phyloP scores from a whole-genome alignment of 2,113 vertebrate species.

The Crotalus horridus region DNA sequence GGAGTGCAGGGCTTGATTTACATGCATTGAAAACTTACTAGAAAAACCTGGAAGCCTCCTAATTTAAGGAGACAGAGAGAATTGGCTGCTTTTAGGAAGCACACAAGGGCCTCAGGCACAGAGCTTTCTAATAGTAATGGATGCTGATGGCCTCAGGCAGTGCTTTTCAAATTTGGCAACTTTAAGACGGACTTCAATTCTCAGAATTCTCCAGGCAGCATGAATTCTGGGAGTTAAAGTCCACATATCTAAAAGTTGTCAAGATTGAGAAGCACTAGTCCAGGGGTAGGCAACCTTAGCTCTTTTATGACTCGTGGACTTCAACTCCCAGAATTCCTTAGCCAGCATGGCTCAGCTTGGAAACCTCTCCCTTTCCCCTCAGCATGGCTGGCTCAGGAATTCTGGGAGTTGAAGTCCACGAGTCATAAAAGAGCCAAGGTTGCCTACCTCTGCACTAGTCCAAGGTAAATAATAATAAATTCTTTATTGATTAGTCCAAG shows the following conservation, averaged over 20 bases:
- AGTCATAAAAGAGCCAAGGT: no score
- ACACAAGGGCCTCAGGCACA: not conserved
- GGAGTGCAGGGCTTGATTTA: not conserved
- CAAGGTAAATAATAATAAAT: not conserved
- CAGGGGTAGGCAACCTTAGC: not conserved
- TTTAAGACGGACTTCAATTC: not conserved
- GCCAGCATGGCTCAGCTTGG: no score
- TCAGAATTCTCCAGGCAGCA: not conserved
- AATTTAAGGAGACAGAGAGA: not conserved
- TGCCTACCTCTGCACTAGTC: no score
- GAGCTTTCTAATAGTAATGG: not conserved
- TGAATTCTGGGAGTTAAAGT: not conserved
- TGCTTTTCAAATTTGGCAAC: not conserved
- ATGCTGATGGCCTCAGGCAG: not conserved
- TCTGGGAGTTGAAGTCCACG: no score
- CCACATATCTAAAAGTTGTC: not conserved
- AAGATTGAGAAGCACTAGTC: not conserved
- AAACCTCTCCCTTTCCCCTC: no score
- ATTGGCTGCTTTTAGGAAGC: not conserved
- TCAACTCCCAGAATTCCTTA: no score
- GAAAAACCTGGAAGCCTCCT: not conserved
- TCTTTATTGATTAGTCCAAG: no score
- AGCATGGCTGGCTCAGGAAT: no score
- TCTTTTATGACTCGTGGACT: no score
- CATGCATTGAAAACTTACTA: not conserved